Conservation (phyloP, 1,140 invertebrate species). For the Dolichoris vasculosae region DNA sequence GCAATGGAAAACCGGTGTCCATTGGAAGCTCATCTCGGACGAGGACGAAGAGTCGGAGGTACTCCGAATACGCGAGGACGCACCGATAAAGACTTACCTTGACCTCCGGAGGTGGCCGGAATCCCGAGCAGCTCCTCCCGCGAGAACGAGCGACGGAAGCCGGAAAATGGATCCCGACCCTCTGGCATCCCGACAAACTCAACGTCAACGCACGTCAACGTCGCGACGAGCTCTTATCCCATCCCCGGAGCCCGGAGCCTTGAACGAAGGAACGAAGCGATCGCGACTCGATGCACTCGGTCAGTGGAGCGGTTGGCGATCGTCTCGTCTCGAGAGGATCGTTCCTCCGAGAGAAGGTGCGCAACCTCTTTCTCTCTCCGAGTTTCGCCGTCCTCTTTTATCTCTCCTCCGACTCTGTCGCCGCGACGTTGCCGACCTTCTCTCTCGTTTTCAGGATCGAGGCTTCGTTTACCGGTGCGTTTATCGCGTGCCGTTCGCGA, state of each 20-base stretch:
- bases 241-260: background rate
- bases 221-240: background rate
- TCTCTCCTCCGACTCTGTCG: too few relatives aligned
- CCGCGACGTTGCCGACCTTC: background rate
- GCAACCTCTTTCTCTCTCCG: conserved; percentile 8
- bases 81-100: conserved; percentile 17
- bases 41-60: too few relatives aligned
- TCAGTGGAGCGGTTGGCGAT: conserved; percentile 2
- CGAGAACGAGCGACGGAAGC: background rate
- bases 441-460: background rate
- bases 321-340: conserved; percentile 10
- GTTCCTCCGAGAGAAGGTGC: conserved; percentile 7
- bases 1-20: too few relatives aligned
- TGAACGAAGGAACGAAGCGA: conserved; percentile 19
- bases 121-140: background rate
- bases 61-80: too few relatives aligned
- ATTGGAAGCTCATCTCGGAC: too few relatives aligned
- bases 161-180: background rate
- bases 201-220: too few relatives aligned
- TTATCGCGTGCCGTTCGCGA: background rate
- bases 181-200: background rate
- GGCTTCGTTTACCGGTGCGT: background rate
- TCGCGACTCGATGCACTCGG: background rate
- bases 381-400: background rate
- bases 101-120: background rate